Evolutionary conservation across 2,797 vertebrate genomes (phyloP).

Genomic region (Eremophila alpestris): DNA sequence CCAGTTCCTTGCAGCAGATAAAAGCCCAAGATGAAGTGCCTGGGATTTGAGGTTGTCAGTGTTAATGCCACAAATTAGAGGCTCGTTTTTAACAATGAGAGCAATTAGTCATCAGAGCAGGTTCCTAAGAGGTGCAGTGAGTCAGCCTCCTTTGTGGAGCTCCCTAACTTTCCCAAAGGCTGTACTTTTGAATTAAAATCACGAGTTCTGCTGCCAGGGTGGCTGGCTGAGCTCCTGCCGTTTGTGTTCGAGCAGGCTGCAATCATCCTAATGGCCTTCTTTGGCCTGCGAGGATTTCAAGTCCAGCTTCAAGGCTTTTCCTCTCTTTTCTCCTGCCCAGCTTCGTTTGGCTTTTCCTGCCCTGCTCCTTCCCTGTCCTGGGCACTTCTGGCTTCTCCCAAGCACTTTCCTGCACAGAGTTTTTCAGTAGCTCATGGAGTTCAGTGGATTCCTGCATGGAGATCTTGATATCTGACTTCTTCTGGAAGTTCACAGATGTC

Average conservation of each 20-base stretch:
- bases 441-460: not conserved
- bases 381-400: not conserved
- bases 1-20: not conserved
- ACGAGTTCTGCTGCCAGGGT: not conserved
- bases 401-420: not conserved
- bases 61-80: conserved; percentile 43
- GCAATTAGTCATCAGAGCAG: conserved; percentile 48
- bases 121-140: conserved; percentile 33
- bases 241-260: not conserved
- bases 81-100: conserved; percentile 43
- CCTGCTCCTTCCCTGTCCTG: not conserved
- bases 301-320: not conserved
- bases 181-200: conserved; percentile 25
- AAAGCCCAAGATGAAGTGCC: not conserved
- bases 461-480: not conserved
- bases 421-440: not conserved
- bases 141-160: conserved; percentile 36
- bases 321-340: not conserved
- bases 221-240: not conserved
- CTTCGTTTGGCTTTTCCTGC: not conserved
- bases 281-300: not conserved
- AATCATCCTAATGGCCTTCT: not conserved
- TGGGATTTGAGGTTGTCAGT: conserved; percentile 47
- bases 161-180: not conserved
- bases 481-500: not conserved